Conservation (phyloP, 2,797 vertebrate species). For the Helarctos malayanus region DNA sequence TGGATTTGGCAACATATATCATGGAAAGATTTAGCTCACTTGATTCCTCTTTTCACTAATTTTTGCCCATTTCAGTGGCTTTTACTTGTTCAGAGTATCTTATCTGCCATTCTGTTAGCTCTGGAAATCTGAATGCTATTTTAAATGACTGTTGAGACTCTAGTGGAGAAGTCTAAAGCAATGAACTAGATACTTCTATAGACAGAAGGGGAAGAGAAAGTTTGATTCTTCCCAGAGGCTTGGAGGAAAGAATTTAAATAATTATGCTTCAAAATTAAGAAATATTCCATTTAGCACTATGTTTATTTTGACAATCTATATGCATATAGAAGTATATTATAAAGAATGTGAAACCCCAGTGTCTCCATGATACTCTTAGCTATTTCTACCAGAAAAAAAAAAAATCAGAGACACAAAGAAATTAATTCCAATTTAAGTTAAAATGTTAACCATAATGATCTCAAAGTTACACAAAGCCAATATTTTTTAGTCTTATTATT, state of each 20-base stretch:
- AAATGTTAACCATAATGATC: not conserved
- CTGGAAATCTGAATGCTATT: not conserved
- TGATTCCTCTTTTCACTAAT: not conserved
- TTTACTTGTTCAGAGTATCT: not conserved
- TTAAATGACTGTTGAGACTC: not conserved
- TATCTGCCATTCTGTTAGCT: not conserved
- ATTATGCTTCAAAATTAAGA: not conserved
- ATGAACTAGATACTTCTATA: not conserved
- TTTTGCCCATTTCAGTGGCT: not conserved
- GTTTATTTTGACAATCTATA: not conserved
- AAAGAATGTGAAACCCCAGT: not conserved
- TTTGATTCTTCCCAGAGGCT: not conserved
- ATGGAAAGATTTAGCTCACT: not conserved
- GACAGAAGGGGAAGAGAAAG: not conserved
- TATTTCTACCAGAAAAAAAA: not conserved
- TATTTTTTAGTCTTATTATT: not conserved
- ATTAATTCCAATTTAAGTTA: not conserved
- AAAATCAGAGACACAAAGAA: not conserved
- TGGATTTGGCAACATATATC: not conserved
- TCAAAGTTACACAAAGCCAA: not conserved
- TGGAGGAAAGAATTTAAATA: conserved; percentile 6
- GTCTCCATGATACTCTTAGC: not conserved
- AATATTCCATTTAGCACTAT: not conserved
- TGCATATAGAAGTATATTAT: not conserved
- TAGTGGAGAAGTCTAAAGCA: not conserved